A percentile compares a stretch with the other conserved stretches of the same genome.
These are phyloP conservation scores for Erebia aethiops DNA, from an alignment of 2,888 invertebrate genomes.

Conservation along the genomic window DNA sequence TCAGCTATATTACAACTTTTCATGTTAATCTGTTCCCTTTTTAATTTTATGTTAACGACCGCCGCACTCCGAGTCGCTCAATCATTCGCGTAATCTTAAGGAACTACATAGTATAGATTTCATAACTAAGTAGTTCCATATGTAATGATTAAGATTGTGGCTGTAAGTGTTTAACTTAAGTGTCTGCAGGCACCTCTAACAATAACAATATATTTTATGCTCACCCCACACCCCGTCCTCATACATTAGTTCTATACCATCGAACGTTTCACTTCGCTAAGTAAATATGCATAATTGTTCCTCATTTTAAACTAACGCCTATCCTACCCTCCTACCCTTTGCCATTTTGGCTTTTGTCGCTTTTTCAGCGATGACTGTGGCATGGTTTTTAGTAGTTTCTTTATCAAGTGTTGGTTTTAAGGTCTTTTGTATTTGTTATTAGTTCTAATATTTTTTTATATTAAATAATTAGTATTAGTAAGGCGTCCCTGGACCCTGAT, in stretches of 20 bases:
- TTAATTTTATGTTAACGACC: no score
- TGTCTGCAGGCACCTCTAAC: no score
- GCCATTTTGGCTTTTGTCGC: slow-evolving; percentile 28
- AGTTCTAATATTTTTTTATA: neutral
- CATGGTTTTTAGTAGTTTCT: slow-evolving; percentile 30
- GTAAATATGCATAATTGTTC: slow-evolving; percentile 71
- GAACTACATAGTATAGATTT: no score
- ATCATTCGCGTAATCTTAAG: no score
- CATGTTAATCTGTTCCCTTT: no score
- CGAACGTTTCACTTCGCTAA: slow-evolving; percentile 62
- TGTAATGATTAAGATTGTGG: no score
- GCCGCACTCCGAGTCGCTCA: no score
- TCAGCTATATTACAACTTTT: no score
- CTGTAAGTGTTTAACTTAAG: no score
- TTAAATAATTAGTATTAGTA: neutral
- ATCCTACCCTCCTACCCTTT: slow-evolving; percentile 31
- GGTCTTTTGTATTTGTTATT: slow-evolving; percentile 30
- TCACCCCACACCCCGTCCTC: slow-evolving; percentile 50
- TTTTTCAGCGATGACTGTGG: slow-evolving; percentile 17
- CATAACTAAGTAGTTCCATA: no score
- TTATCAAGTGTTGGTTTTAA: slow-evolving; percentile 40
- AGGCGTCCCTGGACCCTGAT: neutral
- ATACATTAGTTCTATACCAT: slow-evolving; percentile 63
- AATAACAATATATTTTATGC: no score
- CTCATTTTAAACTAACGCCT: slow-evolving; percentile 47